phyloP scores from a whole-genome alignment of 1,140 invertebrate genomes.

The Drosophila trapezifrons region DNA sequence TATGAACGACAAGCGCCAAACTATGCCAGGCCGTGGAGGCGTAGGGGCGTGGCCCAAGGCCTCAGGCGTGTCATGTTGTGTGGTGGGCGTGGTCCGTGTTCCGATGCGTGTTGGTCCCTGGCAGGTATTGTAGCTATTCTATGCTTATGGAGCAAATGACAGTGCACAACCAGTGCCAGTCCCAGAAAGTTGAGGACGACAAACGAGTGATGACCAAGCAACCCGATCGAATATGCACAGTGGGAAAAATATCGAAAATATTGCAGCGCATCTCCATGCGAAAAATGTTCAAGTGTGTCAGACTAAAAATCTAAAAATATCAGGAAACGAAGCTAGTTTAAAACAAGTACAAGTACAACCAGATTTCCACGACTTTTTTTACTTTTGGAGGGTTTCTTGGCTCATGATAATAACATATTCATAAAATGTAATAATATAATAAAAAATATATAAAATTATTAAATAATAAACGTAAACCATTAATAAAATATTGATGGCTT shows the following conservation, averaged over 20 bases:
- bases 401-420: too few relatives aligned
- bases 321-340: too few relatives aligned
- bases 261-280: not conserved
- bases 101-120: constrained; percentile 28
- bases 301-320: too few relatives aligned
- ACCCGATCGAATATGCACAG: constrained; percentile 55
- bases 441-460: not conserved
- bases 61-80: constrained; percentile 56
- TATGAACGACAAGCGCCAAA: constrained; percentile 66
- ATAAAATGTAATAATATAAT: too few relatives aligned
- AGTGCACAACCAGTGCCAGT: constrained; percentile 60
- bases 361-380: too few relatives aligned
- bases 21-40: constrained; percentile 35
- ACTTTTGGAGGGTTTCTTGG: too few relatives aligned
- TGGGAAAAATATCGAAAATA: constrained; percentile 15
- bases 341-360: too few relatives aligned
- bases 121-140: constrained; percentile 36
- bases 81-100: constrained; percentile 60
- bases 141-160: constrained; percentile 78
- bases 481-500: too few relatives aligned
- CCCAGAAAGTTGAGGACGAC: constrained; percentile 54
- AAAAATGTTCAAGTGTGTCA: too few relatives aligned
- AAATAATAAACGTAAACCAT: not conserved
- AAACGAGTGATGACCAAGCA: constrained; percentile 77
- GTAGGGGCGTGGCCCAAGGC: not conserved